Evolutionary conservation across 2,888 invertebrate genomes (phyloP).

Genomic region (Pyrochroa serraticornis): DNA sequence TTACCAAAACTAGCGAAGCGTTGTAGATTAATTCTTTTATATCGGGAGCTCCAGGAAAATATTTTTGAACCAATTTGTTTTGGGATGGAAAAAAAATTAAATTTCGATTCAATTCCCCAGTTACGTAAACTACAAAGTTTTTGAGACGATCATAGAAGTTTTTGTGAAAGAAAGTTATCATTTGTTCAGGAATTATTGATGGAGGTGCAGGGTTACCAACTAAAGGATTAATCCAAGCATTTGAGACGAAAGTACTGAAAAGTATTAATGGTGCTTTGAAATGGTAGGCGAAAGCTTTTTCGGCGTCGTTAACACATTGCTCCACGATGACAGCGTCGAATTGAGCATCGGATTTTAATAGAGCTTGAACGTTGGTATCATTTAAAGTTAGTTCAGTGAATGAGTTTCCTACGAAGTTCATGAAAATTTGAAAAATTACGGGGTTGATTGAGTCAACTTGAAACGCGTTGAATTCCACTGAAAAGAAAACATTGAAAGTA

Average conservation of each 20-base stretch:
- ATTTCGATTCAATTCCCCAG: conserved; percentile 25
- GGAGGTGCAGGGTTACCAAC: conserved; percentile 58
- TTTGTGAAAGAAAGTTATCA: conserved; percentile 54
- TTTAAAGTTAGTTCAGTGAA: conserved; percentile 19
- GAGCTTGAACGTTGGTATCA: conserved; percentile 21
- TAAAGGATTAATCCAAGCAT: conserved; percentile 56
- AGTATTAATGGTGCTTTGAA: conserved; percentile 52
- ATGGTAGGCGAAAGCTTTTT: conserved; percentile 51
- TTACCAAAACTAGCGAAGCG: conserved; percentile 44
- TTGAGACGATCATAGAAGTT: conserved; percentile 61
- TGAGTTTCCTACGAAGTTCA: no score
- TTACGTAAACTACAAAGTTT: conserved; percentile 56
- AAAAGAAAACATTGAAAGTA: no score
- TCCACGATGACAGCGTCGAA: conserved; percentile 55
- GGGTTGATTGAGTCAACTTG: no score
- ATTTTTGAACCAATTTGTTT: conserved; percentile 4
- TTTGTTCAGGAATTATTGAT: conserved; percentile 54
- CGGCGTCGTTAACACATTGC: conserved; percentile 60
- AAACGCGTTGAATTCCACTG: no score
- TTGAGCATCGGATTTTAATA: conserved; percentile 41
- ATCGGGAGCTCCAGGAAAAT: conserved; percentile 13
- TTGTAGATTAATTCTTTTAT: conserved; percentile 35
- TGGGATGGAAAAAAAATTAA: conserved; percentile 33
- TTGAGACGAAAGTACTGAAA: conserved; percentile 55
- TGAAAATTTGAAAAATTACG: no score